These are phyloP conservation scores for Gastrophryne carolinensis DNA, from an alignment of 2,797 vertebrate genomes.

Conservation along the genomic window DNA sequence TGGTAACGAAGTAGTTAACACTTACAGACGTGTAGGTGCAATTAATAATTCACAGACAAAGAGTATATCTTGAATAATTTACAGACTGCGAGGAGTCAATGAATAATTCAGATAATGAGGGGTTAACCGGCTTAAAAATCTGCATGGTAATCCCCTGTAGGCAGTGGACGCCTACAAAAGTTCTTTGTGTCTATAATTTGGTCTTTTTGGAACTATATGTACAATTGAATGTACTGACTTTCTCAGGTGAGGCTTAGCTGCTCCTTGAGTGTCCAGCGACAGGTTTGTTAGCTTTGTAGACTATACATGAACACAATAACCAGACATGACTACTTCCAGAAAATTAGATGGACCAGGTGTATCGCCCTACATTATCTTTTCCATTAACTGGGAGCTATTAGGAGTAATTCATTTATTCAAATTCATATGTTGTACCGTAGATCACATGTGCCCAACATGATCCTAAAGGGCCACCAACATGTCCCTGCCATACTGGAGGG, in stretches of 20 bases:
- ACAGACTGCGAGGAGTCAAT: constrained; percentile 28
- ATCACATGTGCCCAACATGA: no score
- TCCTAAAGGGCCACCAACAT: no score
- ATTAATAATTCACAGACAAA: constrained; percentile 45
- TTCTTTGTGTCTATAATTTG: background rate
- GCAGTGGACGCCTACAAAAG: background rate
- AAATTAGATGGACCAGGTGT: no score
- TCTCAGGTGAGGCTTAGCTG: background rate
- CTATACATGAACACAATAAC: background rate
- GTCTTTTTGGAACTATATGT: background rate
- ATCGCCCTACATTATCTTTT: background rate
- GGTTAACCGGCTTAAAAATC: constrained; percentile 35
- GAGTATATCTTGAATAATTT: constrained; percentile 41
- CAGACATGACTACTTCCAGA: background rate
- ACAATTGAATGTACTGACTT: background rate
- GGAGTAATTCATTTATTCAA: no score
- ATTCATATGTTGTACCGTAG: no score
- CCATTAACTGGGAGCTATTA: no score
- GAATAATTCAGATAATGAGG: constrained; percentile 41
- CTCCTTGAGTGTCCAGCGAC: background rate
- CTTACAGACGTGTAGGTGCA: constrained; percentile 17
- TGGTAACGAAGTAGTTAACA: constrained; percentile 11
- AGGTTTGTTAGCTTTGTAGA: background rate
- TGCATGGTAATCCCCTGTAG: background rate
- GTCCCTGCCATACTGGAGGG: no score